Base-by-base conservation (phyloP, 2,113 vertebrate genomes). In the Pteropus alecto region DNA sequence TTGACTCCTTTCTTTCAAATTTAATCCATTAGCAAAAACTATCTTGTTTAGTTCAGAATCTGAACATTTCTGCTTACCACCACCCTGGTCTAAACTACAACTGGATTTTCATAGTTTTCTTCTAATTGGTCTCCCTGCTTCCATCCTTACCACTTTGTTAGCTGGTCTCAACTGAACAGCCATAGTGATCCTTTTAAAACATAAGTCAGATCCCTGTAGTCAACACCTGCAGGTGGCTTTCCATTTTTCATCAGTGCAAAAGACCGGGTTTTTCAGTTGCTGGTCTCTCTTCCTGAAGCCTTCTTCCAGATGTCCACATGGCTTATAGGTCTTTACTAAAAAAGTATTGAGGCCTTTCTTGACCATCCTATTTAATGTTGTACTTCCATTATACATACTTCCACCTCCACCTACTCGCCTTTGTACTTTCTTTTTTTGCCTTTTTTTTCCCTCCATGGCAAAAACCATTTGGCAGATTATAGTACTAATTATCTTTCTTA, bases 371-470 rank as follows among this genome's bases (percentile, higher is more conserved):
- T 41, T 90, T 92, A 83, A 87, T 70, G 77, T 54, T 71, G n/a
- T 18, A 16, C 33, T 51, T 51, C 4, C 51, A 51, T 18, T 51
- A 51, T 51, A 54, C 30, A 19, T 70, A 88, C 61, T 26, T 54
- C 7, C 12, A 22, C 16, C 33, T 38, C 16, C 19, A 65, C 5
- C 6, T 78, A 13, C 38, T 77, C 54, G 35, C 43, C 63, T 65
- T 24, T 78, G 21, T 78, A 79, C 12, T 78, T 5, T 35, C 48
- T 7, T 26, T 86, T 94, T 73, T 78, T 71, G 76, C 24, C 60
- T 88, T 95, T 84, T 43, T 77, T 89, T 86, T 94, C 88, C 70
- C 78, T 85, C 35, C 12, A 41, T 84, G 16, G n/a, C n/a, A 43
- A 58, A 1, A 68, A 79, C 38, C 38, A 79, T 79, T 48, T 67